A percentile compares a stretch with the other conserved stretches of the same genome.
Conservation (phyloP, 2,797 vertebrate species). For the Pseudotriccus pelzelni region DNA sequence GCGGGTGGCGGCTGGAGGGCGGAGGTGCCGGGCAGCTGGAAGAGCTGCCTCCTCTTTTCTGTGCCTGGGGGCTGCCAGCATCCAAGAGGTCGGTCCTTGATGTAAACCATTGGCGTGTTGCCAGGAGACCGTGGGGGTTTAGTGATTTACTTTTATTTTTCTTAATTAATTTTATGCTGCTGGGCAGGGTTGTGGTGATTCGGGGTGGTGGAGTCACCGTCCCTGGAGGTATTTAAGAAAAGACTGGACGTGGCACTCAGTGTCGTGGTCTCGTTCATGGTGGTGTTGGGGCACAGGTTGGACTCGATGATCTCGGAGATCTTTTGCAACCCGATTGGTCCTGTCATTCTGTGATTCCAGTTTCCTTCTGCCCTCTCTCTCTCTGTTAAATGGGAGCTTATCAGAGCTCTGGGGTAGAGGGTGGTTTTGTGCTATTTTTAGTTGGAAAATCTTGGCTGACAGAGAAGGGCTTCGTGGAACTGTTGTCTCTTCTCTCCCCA, state of each 20-base stretch:
- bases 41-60: fast-evolving
- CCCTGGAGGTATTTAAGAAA: too few relatives aligned
- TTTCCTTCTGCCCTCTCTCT: not conserved
- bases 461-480: not conserved
- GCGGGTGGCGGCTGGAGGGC: not conserved
- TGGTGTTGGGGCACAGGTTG: not conserved
- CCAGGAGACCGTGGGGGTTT: too few relatives aligned
- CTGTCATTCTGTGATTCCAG: not conserved
- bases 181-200: not conserved
- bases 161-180: not conserved
- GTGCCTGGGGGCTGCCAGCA: not conserved
- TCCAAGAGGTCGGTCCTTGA: fast-evolving
- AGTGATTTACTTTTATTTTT: not conserved
- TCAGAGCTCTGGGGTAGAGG: not conserved
- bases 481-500: fast-evolving
- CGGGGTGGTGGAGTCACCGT: not conserved
- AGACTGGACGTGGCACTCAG: not conserved
- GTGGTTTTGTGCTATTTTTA: not conserved
- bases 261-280: not conserved
- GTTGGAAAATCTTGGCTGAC: not conserved
- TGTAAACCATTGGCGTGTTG: fast-evolving
- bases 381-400: not conserved
- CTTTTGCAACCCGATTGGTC: not conserved
- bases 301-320: not conserved
- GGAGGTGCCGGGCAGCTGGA: fast-evolving